phyloP scores from a whole-genome alignment of 2,888 invertebrate species.

The Opisthograptis luteolata region DNA sequence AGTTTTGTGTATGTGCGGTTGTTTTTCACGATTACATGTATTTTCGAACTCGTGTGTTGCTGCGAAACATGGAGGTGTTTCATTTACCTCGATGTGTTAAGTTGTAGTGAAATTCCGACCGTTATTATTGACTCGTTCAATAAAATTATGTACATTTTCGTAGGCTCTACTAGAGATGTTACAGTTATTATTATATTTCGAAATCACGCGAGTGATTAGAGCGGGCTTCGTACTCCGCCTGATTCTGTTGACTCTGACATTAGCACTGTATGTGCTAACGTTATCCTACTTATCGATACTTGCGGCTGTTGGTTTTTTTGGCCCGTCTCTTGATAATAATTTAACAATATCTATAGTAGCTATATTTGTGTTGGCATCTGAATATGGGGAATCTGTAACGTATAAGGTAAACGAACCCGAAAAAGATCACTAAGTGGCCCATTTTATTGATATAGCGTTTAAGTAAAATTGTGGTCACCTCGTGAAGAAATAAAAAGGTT shows the following conservation, averaged over 20 bases:
- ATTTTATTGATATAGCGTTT: slow-evolving; percentile 71
- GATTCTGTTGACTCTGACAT: slow-evolving; percentile 68
- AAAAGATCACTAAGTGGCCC: slow-evolving; percentile 47
- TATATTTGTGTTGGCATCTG: slow-evolving; percentile 46
- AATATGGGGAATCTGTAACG: slow-evolving; percentile 45
- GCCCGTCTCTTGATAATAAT: slow-evolving; percentile 65
- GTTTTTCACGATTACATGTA: slow-evolving; percentile 7
- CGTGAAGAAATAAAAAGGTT: slow-evolving; percentile 65
- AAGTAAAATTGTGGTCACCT: slow-evolving; percentile 72
- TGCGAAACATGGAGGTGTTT: slow-evolving; percentile 26
- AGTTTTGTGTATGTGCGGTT: slow-evolving; percentile 14
- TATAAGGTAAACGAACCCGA: slow-evolving; percentile 58
- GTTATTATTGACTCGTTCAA: slow-evolving; percentile 62
- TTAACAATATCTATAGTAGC: slow-evolving; percentile 44
- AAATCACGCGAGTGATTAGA: slow-evolving; percentile 74
- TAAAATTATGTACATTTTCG: slow-evolving; percentile 56
- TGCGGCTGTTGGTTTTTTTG: slow-evolving; percentile 67
- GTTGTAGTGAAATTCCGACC: slow-evolving; percentile 67
- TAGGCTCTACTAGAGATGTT: slow-evolving; percentile 63
- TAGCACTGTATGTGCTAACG: slow-evolving; percentile 69
- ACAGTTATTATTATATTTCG: slow-evolving; percentile 80
- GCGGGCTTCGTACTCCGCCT: slow-evolving; percentile 47
- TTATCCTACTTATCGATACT: slow-evolving; percentile 72
- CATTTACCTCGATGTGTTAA: slow-evolving; percentile 48
- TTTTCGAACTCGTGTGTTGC: slow-evolving; percentile 4